A percentile compares a stretch with the other conserved stretches of the same genome.
Conservation (phyloP, 2,797 vertebrate genomes). For the Macrochelys suwanniensis region DNA sequence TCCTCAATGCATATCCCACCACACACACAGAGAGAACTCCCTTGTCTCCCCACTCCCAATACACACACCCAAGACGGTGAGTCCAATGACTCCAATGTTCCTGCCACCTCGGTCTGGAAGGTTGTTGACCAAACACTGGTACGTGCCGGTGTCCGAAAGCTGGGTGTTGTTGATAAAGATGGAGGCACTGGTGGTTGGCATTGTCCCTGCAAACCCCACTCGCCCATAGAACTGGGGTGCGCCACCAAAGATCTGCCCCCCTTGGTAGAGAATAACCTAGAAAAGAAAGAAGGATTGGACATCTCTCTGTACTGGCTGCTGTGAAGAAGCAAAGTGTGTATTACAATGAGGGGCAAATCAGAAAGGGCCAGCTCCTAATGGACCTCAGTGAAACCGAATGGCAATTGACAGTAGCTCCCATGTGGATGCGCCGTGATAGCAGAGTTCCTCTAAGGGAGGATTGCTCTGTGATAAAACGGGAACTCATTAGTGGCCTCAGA, state of each 20-base stretch:
- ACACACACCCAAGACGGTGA: slow-evolving; percentile 94
- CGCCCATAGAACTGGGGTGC: slow-evolving; percentile 93
- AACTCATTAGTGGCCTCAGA: background rate
- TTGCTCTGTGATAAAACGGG: background rate
- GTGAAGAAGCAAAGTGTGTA: background rate
- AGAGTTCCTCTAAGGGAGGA: background rate
- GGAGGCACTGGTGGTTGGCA: slow-evolving; percentile 99
- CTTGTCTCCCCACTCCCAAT: background rate
- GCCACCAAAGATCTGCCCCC: slow-evolving; percentile 95
- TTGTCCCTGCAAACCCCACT: slow-evolving; percentile 95
- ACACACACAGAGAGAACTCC: background rate
- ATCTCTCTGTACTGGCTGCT: background rate
- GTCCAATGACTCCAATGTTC: slow-evolving; percentile 96
- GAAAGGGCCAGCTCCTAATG: background rate
- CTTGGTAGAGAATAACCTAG: slow-evolving; percentile 98
- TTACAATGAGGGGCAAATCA: background rate
- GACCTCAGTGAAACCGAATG: background rate
- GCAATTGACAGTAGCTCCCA: background rate
- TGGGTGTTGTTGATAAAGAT: slow-evolving; percentile 99
- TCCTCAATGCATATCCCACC: background rate
- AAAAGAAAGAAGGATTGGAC: slow-evolving; percentile 71
- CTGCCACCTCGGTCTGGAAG: slow-evolving; percentile 94
- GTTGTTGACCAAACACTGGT: slow-evolving; percentile 99
- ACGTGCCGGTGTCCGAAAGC: slow-evolving; percentile 97
- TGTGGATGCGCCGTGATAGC: background rate